phyloP scores from a whole-genome alignment of 2,113 vertebrate genomes.

The Corvus moneduloides region DNA sequence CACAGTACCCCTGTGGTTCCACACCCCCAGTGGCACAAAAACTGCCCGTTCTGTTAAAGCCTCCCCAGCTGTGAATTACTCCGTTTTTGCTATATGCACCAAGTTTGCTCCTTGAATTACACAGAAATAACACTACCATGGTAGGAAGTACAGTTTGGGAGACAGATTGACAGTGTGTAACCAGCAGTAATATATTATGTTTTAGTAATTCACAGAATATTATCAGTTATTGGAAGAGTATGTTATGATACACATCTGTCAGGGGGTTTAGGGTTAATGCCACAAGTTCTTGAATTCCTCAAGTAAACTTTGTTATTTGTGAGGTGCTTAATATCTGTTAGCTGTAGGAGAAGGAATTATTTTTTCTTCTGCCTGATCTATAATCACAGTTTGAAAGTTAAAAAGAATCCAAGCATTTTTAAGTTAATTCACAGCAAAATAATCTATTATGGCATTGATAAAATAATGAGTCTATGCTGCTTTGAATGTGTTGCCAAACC shows the following conservation, averaged over 20 bases:
- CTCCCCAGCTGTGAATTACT: not conserved
- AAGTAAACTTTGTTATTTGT: not conserved
- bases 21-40: not conserved
- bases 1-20: not conserved
- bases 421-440: not conserved
- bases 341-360: fast-evolving
- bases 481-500: not conserved
- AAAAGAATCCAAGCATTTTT: not conserved
- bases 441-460: not conserved
- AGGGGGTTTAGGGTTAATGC: fast-evolving
- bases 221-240: not conserved
- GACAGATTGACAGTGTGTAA: not conserved
- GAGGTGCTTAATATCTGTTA: not conserved
- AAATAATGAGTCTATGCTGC: not conserved
- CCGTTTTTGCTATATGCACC: not conserved
- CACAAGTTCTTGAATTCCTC: not conserved
- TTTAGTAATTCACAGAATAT: not conserved
- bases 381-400: not conserved
- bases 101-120: not conserved
- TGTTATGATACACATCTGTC: not conserved
- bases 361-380: not conserved
- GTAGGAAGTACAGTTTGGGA: not conserved
- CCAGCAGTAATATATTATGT: not conserved
- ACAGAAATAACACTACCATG: not conserved
- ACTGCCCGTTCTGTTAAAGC: not conserved